phyloP scores from a whole-genome alignment of 2,888 invertebrate genomes.

The Carcina quercana region DNA sequence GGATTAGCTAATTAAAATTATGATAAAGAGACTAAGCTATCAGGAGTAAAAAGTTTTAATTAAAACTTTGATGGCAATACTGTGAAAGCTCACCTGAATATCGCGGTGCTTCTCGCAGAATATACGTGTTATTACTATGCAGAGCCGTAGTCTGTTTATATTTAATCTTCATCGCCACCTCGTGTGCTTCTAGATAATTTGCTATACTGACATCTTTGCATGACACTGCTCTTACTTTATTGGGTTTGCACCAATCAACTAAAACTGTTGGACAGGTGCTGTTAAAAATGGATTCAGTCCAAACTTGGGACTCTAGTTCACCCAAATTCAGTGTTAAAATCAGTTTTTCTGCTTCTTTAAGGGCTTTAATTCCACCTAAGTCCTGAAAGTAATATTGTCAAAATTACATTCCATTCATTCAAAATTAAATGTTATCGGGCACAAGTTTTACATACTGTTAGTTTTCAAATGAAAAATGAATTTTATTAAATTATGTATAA shows the following conservation, averaged over 20 bases:
- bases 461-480: too few relatives aligned
- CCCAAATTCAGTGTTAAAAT: constrained; percentile 57
- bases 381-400: too few relatives aligned
- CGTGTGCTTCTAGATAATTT: constrained; percentile 70
- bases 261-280: constrained; percentile 56
- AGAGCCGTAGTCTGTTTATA: constrained; percentile 57
- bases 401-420: too few relatives aligned
- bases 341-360: constrained; percentile 60
- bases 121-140: constrained; percentile 63
- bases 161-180: constrained; percentile 61
- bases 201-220: constrained; percentile 68
- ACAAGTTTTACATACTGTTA: too few relatives aligned
- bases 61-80: too few relatives aligned
- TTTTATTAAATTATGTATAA: too few relatives aligned
- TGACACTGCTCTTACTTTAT: constrained; percentile 57
- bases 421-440: too few relatives aligned
- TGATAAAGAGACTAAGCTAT: too few relatives aligned
- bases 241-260: constrained; percentile 66
- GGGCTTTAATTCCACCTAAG: constrained; percentile 59
- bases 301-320: constrained; percentile 55
- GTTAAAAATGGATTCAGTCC: constrained; percentile 63
- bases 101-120: constrained; percentile 58
- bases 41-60: too few relatives aligned
- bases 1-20: too few relatives aligned
- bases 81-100: constrained; percentile 68